Percentiles rank a stretch among this genome's conserved stretches.
Conservation (phyloP, 1,140 invertebrate species). For the Lepidostoma basale region DNA sequence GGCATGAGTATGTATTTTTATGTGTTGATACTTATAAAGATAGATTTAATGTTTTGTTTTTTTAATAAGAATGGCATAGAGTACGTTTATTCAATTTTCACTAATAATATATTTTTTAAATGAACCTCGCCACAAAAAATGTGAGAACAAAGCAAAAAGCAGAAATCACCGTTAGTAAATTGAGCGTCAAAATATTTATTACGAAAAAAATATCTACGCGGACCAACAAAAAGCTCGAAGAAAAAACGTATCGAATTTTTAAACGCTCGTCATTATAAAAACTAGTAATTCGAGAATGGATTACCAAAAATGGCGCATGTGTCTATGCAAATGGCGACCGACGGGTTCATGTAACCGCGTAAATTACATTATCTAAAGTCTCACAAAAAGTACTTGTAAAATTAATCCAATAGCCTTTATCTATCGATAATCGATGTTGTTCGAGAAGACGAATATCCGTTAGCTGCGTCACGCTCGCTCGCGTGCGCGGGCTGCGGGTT, state of each 20-base stretch:
- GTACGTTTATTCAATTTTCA: too few species aligned
- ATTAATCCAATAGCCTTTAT: slow-evolving; percentile 26
- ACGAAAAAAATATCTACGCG: not conserved
- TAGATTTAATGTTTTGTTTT: too few species aligned
- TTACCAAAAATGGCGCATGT: slow-evolving; percentile 1
- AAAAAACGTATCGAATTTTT: slow-evolving; percentile 21
- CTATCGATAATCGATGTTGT: slow-evolving; percentile 41
- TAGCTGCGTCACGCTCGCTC: slow-evolving; percentile 3
- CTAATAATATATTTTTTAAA: too few species aligned
- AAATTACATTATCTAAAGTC: slow-evolving; percentile 14
- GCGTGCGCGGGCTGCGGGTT: too few species aligned
- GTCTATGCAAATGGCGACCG: slow-evolving; percentile 15
- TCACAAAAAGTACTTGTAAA: not conserved
- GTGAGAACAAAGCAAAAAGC: too few species aligned
- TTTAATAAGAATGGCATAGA: too few species aligned
- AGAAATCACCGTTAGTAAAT: slow-evolving; percentile 6
- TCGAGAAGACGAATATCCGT: slow-evolving; percentile 34
- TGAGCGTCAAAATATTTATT: slow-evolving; percentile 8
- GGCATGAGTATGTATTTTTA: too few species aligned
- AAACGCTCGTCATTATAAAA: slow-evolving; percentile 1
- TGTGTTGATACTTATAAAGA: too few species aligned
- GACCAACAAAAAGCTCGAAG: not conserved
- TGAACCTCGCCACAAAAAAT: too few species aligned
- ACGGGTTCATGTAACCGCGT: not conserved
- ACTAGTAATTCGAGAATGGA: not conserved